Percentiles rank a stretch among this genome's conserved stretches.
phyloP scores from a whole-genome alignment of 2,797 vertebrate species.

The Gouania willdenowi region DNA sequence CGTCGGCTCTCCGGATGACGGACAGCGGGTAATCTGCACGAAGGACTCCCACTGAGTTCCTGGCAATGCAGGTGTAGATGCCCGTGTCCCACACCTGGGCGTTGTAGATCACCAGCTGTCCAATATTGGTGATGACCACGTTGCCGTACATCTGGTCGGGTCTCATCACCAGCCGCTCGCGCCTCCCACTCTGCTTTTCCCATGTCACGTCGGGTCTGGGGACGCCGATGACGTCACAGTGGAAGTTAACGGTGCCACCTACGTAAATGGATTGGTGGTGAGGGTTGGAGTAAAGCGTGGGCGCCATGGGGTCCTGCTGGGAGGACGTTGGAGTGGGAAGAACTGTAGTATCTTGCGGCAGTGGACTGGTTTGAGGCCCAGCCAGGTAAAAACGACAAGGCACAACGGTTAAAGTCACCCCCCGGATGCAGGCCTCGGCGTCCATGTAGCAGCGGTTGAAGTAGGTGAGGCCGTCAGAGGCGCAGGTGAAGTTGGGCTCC shows the following conservation, averaged over 20 bases:
- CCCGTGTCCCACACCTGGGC: conserved; percentile 89
- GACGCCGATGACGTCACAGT: conserved; percentile 86
- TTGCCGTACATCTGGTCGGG: conserved; percentile 98
- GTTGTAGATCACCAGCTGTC: conserved; percentile 94
- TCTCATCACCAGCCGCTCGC: conserved; percentile 86
- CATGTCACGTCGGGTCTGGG: conserved; percentile 90
- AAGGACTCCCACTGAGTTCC: conserved; percentile 84
- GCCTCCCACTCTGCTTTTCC: conserved; percentile 90
- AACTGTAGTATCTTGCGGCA: conserved; percentile 83
- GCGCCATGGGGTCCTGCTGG: conserved; percentile 74
- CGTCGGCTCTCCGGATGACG: conserved; percentile 70
- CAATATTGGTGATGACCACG: conserved; percentile 94
- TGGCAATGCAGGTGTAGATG: conserved; percentile 89
- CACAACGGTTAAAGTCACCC: conserved; percentile 81
- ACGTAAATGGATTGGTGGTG: conserved; percentile 84
- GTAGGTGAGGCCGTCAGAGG: conserved; percentile 94
- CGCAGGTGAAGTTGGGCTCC: conserved; percentile 95
- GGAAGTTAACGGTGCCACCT: conserved; percentile 90
- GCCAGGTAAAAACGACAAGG: conserved; percentile 89
- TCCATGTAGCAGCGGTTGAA: conserved; percentile 99
- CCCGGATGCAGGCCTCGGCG: conserved; percentile 88
- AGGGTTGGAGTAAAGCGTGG: conserved; percentile 87
- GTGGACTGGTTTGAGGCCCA: conserved; percentile 83
- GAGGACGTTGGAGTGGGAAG: conserved; percentile 78
- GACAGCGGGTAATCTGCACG: conserved; percentile 90